Evolutionary conservation across 2,888 invertebrate genomes (phyloP).

Genomic region (Agrochola circellaris): DNA sequence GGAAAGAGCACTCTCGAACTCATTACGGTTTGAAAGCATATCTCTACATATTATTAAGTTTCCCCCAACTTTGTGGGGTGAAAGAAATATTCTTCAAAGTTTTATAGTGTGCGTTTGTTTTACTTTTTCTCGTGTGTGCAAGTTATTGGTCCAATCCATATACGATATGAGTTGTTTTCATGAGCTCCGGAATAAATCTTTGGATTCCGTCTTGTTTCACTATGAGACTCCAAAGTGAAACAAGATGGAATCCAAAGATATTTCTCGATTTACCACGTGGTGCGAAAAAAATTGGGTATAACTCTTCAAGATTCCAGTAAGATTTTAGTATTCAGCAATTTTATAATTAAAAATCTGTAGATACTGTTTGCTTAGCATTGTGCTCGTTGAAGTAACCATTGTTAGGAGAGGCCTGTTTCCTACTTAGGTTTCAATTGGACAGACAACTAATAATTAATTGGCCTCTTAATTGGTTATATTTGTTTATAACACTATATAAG

Average conservation of each 20-base stretch:
- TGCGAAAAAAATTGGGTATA: too few relatives aligned
- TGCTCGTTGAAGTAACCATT: neutral
- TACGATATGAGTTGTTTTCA: neutral
- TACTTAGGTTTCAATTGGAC: neutral
- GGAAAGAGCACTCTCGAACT: slow-evolving; percentile 75
- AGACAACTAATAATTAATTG: neutral
- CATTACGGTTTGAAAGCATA: slow-evolving; percentile 77
- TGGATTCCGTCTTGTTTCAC: neutral
- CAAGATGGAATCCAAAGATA: too few relatives aligned
- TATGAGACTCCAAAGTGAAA: too few relatives aligned
- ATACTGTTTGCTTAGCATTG: neutral
- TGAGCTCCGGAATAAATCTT: neutral
- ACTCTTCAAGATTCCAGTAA: neutral
- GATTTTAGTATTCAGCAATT: neutral
- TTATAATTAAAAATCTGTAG: neutral
- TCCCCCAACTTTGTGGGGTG: slow-evolving; percentile 49
- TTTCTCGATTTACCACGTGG: too few relatives aligned
- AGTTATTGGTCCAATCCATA: neutral
- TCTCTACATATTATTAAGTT: slow-evolving; percentile 72
- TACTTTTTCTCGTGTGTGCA: slow-evolving; percentile 28
- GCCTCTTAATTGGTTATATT: slow-evolving; percentile 4
- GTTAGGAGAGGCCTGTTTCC: too few relatives aligned
- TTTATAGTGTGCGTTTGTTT: slow-evolving; percentile 42
- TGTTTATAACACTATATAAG: neutral
- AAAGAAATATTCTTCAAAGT: slow-evolving; percentile 56